Base-by-base conservation (phyloP, 1,140 invertebrate genomes). In the Hylaeus anthracinus region DNA sequence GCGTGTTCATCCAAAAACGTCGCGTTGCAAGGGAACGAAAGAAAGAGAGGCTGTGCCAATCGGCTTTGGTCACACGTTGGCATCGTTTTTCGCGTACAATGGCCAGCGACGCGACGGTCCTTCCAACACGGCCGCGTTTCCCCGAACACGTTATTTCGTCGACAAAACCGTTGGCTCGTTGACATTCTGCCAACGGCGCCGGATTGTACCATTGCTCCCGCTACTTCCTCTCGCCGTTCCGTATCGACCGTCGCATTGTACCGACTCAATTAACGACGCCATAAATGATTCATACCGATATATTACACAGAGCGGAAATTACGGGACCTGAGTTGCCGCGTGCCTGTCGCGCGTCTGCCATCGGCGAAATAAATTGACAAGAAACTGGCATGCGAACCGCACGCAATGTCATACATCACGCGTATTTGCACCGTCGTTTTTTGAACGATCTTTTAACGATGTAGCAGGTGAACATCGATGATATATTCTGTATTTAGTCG, bases 201-300 rank as follows among this genome's bases (percentile, higher is more conserved):
- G 71, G 63, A 76, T 82, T 71, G 83, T 74, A 72, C 58, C 74
- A 71, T 58, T 65, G 79, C 61, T 37, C 55, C 58, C 39, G 58
- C 73, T 53, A 41, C 73, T 81, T 61, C 73, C 58, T 61, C 72
- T 45, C 51, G 1, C 39, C 15, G 26, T 5, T 6, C 56, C 61
- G 71, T 82, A 86, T 86, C 72, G 70, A 72, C 66, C 76, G 65
- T 79, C 72, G 60, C 72, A 65, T 74, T 76, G 69, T 63, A 64
- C 64, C 84, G 79, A 82, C 80, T 86, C 74, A 79, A 83, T 86
- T 86, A 83, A 86, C 80, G 71, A 70, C 66, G 73, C 79, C 79
- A 74, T 82, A 86, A 86, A 85, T 70, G 82, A 85, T 85, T 76
- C 73, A 51, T 72, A 67, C n/a, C 61, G 65, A 85, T 71, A 71